Percentiles rank a stretch among this genome's conserved stretches.
Conservation (phyloP, 1,140 invertebrate species). For the Macrosteles quadrilineatus region DNA sequence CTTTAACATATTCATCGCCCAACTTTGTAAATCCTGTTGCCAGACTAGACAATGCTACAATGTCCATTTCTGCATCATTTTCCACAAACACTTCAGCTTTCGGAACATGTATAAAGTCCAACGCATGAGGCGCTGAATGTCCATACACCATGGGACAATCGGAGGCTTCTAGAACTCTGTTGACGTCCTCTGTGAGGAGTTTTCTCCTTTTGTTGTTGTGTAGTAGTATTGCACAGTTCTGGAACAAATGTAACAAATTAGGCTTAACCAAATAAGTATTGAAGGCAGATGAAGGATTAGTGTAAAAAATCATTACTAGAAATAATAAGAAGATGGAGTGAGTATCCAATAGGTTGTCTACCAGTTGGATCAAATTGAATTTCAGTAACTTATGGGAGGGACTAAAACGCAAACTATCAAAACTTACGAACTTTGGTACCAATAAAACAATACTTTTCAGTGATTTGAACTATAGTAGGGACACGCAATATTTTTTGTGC, state of each 20-base stretch:
- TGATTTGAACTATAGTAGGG: too few relatives aligned
- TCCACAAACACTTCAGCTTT: constrained; percentile 34
- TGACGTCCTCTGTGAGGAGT: constrained; percentile 35
- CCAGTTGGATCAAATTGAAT: neutral
- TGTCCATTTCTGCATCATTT: constrained; percentile 35
- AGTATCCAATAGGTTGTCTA: too few relatives aligned
- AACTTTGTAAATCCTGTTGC: constrained; percentile 24
- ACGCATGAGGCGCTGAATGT: constrained; percentile 23
- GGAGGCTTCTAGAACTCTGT: constrained; percentile 32
- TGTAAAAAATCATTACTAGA: neutral
- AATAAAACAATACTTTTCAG: too few relatives aligned
- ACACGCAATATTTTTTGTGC: too few relatives aligned
- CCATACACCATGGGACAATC: constrained; percentile 31
- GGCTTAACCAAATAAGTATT: neutral
- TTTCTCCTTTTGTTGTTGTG: constrained; percentile 34
- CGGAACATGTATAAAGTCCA: constrained; percentile 31
- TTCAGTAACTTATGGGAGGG: neutral
- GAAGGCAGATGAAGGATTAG: neutral
- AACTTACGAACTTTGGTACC: too few relatives aligned
- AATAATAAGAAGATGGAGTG: neutral
- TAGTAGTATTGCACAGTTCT: constrained; percentile 32
- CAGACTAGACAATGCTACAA: constrained; percentile 18
- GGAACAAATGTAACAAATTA: constrained; percentile 20
- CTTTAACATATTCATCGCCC: constrained; percentile 35
- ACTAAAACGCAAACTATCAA: neutral